phyloP scores from a whole-genome alignment of 2,888 invertebrate genomes.

The Pseudoips prasinana region DNA sequence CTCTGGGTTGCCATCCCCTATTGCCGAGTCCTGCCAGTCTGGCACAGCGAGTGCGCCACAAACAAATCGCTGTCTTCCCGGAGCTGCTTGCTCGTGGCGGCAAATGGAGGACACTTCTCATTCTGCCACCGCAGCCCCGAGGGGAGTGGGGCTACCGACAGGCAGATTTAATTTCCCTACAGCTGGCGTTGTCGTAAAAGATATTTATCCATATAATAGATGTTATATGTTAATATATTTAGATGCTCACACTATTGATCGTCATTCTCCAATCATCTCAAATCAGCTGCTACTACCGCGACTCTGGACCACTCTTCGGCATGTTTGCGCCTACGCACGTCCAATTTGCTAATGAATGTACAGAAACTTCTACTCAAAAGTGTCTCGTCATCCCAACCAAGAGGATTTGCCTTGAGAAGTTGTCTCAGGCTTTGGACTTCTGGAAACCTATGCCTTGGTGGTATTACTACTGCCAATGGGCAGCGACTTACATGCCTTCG shows the following conservation, averaged over 20 bases:
- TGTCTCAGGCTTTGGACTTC: conserved; percentile 22
- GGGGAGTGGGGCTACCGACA: no score
- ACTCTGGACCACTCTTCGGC: conserved; percentile 30
- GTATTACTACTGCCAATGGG: conserved; percentile 44
- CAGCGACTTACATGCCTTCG: conserved; percentile 23
- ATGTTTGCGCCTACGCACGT: conserved; percentile 31
- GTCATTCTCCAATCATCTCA: conserved; percentile 2
- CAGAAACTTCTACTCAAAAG: conserved; percentile 20
- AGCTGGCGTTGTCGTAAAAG: no score
- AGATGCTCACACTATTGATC: conserved; percentile 4
- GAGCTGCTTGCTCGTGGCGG: no score
- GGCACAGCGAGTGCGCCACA: no score
- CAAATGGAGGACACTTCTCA: no score
- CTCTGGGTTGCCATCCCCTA: no score
- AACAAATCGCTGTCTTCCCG: no score
- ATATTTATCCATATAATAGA: no score
- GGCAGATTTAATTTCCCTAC: no score
- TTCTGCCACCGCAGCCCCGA: no score
- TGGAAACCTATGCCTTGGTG: conserved; percentile 45
- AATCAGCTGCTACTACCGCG: conserved; percentile 6
- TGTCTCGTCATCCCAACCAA: conserved; percentile 42
- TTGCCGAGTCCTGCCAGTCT: no score
- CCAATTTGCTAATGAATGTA: conserved; percentile 28
- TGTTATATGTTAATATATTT: no score
- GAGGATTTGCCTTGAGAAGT: conserved; percentile 35